These are phyloP conservation scores for Protobothrops flavoviridis DNA, from an alignment of 2,113 vertebrate species.

Conservation along the genomic window DNA sequence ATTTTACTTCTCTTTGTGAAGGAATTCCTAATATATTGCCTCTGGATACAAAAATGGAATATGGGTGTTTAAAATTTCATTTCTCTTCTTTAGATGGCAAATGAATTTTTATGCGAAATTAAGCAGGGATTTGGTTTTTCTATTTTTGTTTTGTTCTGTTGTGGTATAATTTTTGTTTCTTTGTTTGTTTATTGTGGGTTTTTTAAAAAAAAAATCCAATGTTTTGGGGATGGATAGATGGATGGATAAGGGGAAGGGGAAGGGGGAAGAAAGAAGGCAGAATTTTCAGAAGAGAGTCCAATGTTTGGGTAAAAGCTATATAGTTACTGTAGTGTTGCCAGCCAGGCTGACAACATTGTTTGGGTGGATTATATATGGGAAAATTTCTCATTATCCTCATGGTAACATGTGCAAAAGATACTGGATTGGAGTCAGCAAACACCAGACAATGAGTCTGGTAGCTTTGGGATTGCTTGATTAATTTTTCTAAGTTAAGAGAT, in stretches of 20 bases:
- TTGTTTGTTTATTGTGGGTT: neutral
- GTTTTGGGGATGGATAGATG: neutral
- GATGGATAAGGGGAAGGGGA: too few relatives aligned
- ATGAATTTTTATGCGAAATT: neutral
- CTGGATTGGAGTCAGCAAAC: neutral
- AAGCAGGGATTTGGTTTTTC: neutral
- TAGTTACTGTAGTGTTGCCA: neutral
- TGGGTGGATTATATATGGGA: neutral
- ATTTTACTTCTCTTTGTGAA: neutral
- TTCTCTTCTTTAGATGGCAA: neutral
- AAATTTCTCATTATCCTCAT: neutral
- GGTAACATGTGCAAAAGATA: neutral
- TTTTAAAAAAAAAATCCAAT: too few relatives aligned
- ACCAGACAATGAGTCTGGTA: neutral
- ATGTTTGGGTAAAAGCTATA: neutral
- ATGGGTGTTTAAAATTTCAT: neutral
- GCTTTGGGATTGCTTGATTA: neutral
- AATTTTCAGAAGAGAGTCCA: neutral
- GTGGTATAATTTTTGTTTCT: neutral
- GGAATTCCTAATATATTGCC: neutral
- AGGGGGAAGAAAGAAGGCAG: neutral
- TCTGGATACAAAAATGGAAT: neutral
- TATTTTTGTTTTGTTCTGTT: neutral
- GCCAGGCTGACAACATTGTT: neutral
- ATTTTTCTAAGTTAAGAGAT: neutral